These are phyloP conservation scores for Xyliphius kryptos DNA, from an alignment of 2,113 vertebrate genomes.

Conservation along the genomic window DNA sequence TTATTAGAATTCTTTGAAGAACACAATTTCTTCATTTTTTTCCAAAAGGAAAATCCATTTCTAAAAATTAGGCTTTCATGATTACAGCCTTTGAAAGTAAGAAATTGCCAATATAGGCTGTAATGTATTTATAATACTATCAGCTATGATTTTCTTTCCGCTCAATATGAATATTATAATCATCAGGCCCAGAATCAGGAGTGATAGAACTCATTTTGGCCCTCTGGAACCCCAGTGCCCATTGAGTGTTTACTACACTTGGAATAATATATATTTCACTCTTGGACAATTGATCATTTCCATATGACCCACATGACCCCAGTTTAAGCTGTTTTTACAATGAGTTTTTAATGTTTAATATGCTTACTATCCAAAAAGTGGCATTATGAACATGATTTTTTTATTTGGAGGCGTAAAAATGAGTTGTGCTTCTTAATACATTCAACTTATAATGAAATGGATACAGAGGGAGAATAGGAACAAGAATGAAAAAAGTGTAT, in stretches of 20 bases:
- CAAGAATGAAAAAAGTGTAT: no score
- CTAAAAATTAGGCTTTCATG: conserved; percentile 10
- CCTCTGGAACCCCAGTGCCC: background rate
- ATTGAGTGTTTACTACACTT: conserved; percentile 20
- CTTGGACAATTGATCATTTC: no score
- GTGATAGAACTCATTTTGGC: background rate
- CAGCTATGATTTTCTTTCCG: background rate
- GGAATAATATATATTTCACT: conserved; percentile 23
- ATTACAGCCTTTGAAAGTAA: background rate
- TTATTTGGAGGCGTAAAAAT: no score
- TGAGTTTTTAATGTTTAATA: no score
- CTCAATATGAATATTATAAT: conserved; percentile 21
- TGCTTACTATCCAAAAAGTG: no score
- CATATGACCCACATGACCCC: no score
- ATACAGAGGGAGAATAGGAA: no score
- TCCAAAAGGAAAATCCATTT: background rate
- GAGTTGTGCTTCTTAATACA: no score
- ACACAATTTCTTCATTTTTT: conserved; percentile 2
- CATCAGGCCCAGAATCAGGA: background rate
- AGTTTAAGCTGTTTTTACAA: no score
- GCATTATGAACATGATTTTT: no score
- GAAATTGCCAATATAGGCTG: conserved; percentile 17
- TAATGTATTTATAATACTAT: conserved; percentile 7
- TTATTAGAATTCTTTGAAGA: conserved; percentile 20
- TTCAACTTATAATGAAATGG: no score